phyloP scores from a whole-genome alignment of 1,140 invertebrate genomes.

The Cherax quadricarinatus region DNA sequence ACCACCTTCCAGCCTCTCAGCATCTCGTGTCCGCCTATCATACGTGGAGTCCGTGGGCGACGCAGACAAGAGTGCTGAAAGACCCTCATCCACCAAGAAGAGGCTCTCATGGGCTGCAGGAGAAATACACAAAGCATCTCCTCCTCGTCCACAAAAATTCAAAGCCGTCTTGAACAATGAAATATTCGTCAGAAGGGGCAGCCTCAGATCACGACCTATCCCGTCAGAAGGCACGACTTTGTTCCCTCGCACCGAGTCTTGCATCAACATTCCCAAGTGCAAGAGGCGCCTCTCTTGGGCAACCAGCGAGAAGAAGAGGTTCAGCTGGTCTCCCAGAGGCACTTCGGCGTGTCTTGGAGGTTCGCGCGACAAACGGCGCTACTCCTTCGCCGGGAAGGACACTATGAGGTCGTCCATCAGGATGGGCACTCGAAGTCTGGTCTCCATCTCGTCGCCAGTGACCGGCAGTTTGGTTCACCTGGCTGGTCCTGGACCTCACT shows the following conservation, averaged over 20 bases:
- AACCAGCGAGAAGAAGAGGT: constrained; percentile 53
- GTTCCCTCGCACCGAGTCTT: constrained; percentile 49
- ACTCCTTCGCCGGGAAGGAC: constrained; percentile 48
- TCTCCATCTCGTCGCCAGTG: constrained; percentile 24
- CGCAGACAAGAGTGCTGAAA: not conserved
- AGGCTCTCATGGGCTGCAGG: constrained; percentile 48
- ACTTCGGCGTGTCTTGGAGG: not conserved
- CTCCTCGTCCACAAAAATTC: not conserved
- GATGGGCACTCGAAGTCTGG: constrained; percentile 54
- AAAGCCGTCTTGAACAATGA: constrained; percentile 26
- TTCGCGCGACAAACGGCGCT: constrained; percentile 16
- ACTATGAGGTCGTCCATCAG: constrained; percentile 17
- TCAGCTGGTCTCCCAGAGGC: constrained; percentile 53
- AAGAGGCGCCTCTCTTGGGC: constrained; percentile 56
- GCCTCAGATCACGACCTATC: not conserved
- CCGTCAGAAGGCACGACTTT: constrained; percentile 3
- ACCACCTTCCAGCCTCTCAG: not conserved
- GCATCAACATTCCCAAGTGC: constrained; percentile 44
- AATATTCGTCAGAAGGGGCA: not conserved
- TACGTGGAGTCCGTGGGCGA: constrained; percentile 26
- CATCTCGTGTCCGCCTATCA: constrained; percentile 49
- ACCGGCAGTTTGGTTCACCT: constrained; percentile 1
- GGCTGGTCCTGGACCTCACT: not conserved
- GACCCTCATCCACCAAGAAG: constrained; percentile 11
- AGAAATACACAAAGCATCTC: constrained; percentile 21